Evolutionary conservation across 2,888 invertebrate genomes (phyloP), one percentile per base, ranked within the genome.

Genomic region (Campoletis raptor): DNA sequence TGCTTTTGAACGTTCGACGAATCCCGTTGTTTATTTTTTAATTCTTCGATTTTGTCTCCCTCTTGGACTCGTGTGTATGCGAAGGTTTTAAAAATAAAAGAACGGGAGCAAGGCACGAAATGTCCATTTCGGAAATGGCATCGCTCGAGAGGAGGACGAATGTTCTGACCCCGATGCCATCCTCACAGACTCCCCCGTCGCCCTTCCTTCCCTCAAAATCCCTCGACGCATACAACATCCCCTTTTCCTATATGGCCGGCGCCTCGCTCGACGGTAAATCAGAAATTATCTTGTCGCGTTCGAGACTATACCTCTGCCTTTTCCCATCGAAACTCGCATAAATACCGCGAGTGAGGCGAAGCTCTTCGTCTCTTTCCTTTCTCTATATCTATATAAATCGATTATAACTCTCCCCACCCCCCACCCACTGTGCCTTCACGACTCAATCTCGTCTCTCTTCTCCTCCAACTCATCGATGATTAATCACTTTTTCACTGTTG

Each of bases 211-310:
- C 48, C 48, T 7, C 4, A 45, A 30, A 74, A 61, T 37, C 45
- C 21, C 61, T 36, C 24, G 54, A 21, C 40, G 24, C 64, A 21
- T 72, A 45, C 45, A 72, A 24, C 67, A 48, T 45, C 74, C 42
- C 52, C 64, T 37, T 40, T 37, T 42, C 61, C 9, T 69, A 42
- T 76, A 48, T 57, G 73, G 54, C 78, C 76, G 88, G 89, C 89
- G 89, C 88, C 88, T 87, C 78, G 52, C 85, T 89, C 89, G 57
- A 76, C 93, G 92, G 93, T 94, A 94, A 94, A 94, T 94, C 94
- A 94, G 93, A 92, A 94, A 94, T 94, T 94, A 94, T 94, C 94
- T 94, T 91, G 92, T 91, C 92, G 92, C 91, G 92, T 90, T 89
- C 92, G 90, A 90, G 89, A 67, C 37, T 24, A 37, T 54, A 37